phyloP scores from a whole-genome alignment of 92 coral and sea anemone genomes.

The Siderastrea siderea region DNA sequence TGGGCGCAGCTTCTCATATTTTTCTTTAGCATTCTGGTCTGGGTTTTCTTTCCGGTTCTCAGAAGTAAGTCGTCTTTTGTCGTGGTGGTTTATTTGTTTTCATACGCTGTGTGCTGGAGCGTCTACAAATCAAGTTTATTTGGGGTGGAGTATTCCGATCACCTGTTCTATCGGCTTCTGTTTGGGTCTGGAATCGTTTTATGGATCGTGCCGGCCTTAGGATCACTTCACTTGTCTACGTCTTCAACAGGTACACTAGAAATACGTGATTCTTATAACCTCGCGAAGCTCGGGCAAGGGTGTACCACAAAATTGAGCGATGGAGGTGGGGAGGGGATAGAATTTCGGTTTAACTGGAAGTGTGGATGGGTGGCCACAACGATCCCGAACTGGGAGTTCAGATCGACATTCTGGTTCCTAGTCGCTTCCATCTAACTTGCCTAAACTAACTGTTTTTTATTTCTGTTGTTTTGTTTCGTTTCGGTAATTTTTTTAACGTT shows the following conservation, averaged over 20 bases:
- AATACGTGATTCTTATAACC: too few relatives aligned
- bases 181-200: conserved; percentile 50
- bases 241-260: conserved; percentile 55
- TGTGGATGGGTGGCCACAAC: too few relatives aligned
- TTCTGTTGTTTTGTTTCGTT: too few relatives aligned
- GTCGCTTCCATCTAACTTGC: too few relatives aligned
- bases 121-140: conserved; percentile 34
- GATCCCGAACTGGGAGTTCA: too few relatives aligned
- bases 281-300: too few relatives aligned
- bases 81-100: conserved; percentile 19
- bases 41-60: conserved; percentile 61
- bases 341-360: too few relatives aligned
- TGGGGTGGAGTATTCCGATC: conserved; percentile 46
- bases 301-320: too few relatives aligned
- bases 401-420: too few relatives aligned
- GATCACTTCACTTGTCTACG: conserved; percentile 62
- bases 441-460: too few relatives aligned
- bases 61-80: conserved; percentile 45
- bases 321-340: too few relatives aligned
- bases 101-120: conserved; percentile 55
- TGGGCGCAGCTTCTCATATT: conserved; percentile 7
- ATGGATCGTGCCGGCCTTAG: conserved; percentile 49
- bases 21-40: conserved; percentile 8
- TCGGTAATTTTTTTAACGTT: too few relatives aligned
- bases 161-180: conserved; percentile 44